Evolutionary conservation across 2,113 vertebrate species (phyloP).

Genomic region (Notothenia coriiceps): DNA sequence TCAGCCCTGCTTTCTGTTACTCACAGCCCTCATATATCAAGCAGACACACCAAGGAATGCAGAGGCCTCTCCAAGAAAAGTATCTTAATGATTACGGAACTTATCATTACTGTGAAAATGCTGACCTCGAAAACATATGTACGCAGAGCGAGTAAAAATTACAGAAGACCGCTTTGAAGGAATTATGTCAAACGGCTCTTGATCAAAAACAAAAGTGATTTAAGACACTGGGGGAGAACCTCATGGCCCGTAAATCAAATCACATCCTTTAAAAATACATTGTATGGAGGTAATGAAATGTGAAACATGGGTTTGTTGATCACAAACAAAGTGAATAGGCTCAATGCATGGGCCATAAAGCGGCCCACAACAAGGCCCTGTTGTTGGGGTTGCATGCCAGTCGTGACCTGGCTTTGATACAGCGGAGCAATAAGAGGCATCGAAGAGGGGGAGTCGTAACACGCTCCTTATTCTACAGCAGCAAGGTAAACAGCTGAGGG

Average conservation of each 20-base stretch:
- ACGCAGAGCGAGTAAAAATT: conserved; percentile 49
- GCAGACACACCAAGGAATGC: conserved; percentile 54
- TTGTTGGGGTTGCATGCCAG: conserved; percentile 55
- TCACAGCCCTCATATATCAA: conserved; percentile 46
- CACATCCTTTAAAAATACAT: conserved; percentile 39
- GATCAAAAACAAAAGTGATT: conserved; percentile 53
- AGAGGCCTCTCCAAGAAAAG: conserved; percentile 50
- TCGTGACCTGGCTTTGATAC: conserved; percentile 64
- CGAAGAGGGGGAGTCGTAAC: conserved; percentile 65
- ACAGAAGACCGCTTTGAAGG: conserved; percentile 38
- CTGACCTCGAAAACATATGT: conserved; percentile 52
- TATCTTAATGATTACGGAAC: conserved; percentile 47
- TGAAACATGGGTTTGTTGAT: conserved; percentile 62
- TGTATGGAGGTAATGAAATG: conserved; percentile 41
- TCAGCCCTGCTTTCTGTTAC: conserved; percentile 60
- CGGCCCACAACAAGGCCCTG: conserved; percentile 47
- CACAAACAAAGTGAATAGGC: conserved; percentile 50
- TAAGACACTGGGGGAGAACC: conserved; percentile 14
- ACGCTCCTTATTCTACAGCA: conserved; percentile 59
- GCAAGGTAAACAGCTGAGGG: conserved; percentile 73
- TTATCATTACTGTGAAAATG: conserved; percentile 58
- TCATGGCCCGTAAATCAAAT: conserved; percentile 54
- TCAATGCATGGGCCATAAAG: conserved; percentile 40
- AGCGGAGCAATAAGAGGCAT: conserved; percentile 54
- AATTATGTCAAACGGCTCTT: conserved; percentile 29